phyloP scores from a whole-genome alignment of 2,888 invertebrate genomes.

The Dolomedes plantarius region DNA sequence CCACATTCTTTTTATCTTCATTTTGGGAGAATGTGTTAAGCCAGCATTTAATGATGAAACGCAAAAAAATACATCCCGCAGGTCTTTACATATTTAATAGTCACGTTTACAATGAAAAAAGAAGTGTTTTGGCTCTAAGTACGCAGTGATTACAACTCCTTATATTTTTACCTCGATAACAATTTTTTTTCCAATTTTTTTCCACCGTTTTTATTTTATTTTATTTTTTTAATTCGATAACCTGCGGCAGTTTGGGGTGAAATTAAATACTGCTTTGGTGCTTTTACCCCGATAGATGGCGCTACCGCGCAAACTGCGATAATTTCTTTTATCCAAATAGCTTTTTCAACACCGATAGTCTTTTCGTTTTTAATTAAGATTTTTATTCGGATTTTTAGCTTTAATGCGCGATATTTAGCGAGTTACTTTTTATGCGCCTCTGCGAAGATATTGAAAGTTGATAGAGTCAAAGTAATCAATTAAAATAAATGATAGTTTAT shows the following conservation, averaged over 20 bases:
- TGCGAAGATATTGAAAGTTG: not conserved
- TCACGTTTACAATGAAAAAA: constrained; percentile 9
- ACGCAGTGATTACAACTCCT: constrained; percentile 4
- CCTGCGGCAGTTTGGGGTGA: constrained; percentile 1
- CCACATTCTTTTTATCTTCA: not conserved
- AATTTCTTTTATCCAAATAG: not conserved
- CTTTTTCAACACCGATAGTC: not conserved
- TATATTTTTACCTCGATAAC: constrained; percentile 4
- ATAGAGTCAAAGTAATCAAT: not conserved
- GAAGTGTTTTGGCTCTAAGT: not conserved
- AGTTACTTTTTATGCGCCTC: not conserved
- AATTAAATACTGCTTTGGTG: not conserved
- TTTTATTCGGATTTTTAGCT: not conserved
- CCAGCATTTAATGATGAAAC: not conserved
- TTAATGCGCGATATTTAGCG: not conserved
- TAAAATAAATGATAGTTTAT: not conserved
- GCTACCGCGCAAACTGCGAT: not conserved
- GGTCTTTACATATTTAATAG: constrained; percentile 18
- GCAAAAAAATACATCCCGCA: not conserved
- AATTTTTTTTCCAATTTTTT: not conserved
- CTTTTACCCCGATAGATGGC: not conserved
- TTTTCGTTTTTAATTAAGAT: constrained; percentile 12
- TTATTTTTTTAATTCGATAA: constrained; percentile 1
- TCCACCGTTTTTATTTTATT: not conserved
- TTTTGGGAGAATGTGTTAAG: not conserved